Percentiles rank a stretch among this genome's conserved stretches.
Conservation (phyloP, 2,113 vertebrate species). For the Heloderma charlesbogerti region DNA sequence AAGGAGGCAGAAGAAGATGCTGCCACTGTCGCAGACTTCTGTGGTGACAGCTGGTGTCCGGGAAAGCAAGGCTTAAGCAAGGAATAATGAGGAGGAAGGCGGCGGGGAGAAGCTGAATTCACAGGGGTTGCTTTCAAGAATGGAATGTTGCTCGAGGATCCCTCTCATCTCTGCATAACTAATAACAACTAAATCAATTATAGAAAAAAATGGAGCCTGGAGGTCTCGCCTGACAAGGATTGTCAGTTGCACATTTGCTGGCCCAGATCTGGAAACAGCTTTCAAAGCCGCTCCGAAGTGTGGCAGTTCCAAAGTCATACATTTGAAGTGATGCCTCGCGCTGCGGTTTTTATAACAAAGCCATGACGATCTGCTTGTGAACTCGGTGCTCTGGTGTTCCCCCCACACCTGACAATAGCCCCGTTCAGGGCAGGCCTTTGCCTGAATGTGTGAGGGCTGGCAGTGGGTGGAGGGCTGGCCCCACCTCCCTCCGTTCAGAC, state of each 20-base stretch:
- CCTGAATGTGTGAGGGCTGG: too few species aligned
- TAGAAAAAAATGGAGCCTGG: constrained; percentile 36
- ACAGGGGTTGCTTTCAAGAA: constrained; percentile 63
- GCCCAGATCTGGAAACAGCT: constrained; percentile 68
- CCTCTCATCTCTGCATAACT: constrained; percentile 53
- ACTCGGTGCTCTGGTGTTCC: not conserved
- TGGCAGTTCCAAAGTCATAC: constrained; percentile 47
- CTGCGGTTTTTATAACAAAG: constrained; percentile 46
- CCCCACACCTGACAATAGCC: not conserved
- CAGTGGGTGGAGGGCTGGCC: too few species aligned
- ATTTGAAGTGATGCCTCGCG: constrained; percentile 46
- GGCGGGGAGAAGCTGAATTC: constrained; percentile 45
- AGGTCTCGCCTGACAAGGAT: constrained; percentile 44
- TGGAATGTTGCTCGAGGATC: constrained; percentile 64
- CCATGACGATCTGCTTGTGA: constrained; percentile 22
- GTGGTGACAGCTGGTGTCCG: constrained; percentile 83
- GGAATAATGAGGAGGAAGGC: constrained; percentile 72
- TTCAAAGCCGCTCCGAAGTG: constrained; percentile 54
- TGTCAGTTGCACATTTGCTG: constrained; percentile 24
- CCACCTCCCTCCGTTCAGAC: too few species aligned
- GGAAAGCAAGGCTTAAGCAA: constrained; percentile 73
- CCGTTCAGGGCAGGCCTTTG: too few species aligned
- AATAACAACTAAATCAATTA: constrained; percentile 60
- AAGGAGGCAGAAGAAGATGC: constrained; percentile 77
- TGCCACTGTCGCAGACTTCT: constrained; percentile 72